Percentiles rank a stretch among this genome's conserved stretches.
Conservation (phyloP, 2,797 vertebrate genomes). For the Hypotaenidia philippensis region DNA sequence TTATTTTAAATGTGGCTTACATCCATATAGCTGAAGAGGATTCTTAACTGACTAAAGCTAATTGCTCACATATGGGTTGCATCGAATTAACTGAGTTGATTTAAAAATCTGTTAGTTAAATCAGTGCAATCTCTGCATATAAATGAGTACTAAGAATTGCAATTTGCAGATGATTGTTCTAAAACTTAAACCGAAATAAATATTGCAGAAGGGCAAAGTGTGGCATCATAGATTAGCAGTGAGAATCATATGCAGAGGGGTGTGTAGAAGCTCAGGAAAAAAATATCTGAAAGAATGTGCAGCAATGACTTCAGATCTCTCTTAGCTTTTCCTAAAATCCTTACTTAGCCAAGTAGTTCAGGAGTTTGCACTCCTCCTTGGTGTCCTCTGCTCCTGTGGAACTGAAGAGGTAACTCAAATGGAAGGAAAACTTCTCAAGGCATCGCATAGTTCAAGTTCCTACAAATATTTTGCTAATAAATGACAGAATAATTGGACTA, state of each 20-base stretch:
- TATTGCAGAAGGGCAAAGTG: not conserved
- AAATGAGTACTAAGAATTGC: constrained; percentile 37
- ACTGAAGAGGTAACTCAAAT: not conserved
- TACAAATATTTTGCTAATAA: not conserved
- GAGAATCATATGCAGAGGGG: not conserved
- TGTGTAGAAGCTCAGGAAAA: accelerated
- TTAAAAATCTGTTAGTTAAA: constrained; percentile 59
- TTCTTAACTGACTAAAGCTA: constrained; percentile 56
- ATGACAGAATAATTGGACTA: not conserved
- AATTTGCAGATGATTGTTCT: constrained; percentile 9
- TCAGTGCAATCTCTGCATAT: constrained; percentile 29
- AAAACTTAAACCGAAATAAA: constrained; percentile 13
- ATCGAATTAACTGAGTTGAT: constrained; percentile 29
- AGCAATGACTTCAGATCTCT: not conserved
- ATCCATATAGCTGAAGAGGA: constrained; percentile 24
- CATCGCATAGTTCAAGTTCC: not conserved
- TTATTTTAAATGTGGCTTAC: constrained; percentile 26
- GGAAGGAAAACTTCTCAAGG: not conserved
- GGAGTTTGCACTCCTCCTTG: not conserved
- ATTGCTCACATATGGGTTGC: constrained; percentile 63
- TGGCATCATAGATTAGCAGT: not conserved
- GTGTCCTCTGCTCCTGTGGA: not conserved
- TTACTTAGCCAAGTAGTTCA: not conserved
- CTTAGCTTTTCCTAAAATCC: not conserved
- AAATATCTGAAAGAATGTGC: accelerated